A percentile compares a stretch with the other conserved stretches of the same genome.
Evolutionary conservation across 2,797 vertebrate species (phyloP).

Genomic region (Lacerta bilineata): DNA sequence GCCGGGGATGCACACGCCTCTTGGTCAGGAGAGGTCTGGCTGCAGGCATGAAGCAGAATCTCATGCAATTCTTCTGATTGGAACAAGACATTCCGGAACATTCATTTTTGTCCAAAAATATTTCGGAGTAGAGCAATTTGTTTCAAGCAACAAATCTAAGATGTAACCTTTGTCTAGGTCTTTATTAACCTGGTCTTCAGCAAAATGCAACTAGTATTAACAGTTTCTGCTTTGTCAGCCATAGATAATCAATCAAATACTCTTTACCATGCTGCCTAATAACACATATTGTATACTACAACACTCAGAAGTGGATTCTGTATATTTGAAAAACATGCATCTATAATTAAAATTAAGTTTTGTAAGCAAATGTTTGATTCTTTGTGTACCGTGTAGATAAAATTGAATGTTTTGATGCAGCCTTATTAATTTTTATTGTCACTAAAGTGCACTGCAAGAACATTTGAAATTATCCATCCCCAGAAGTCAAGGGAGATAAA

Average conservation of each 20-base stretch:
- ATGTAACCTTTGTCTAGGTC: neutral
- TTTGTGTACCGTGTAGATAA: neutral
- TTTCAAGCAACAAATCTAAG: slow-evolving; percentile 27
- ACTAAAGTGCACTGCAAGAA: neutral
- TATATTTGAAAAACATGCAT: slow-evolving; percentile 12
- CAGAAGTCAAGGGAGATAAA: neutral
- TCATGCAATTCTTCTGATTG: neutral
- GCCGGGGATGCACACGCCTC: neutral
- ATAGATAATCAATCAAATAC: neutral
- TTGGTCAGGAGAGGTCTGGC: neutral
- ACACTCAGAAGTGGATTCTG: neutral
- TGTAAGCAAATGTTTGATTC: slow-evolving; percentile 16
- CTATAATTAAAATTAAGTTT: slow-evolving; percentile 34
- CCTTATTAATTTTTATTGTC: neutral
- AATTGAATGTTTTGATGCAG: neutral
- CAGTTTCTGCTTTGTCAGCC: neutral
- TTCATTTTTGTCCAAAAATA: neutral
- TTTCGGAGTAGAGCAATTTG: slow-evolving; percentile 16
- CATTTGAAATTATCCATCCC: neutral
- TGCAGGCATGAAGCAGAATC: neutral
- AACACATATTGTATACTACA: neutral
- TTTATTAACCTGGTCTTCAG: neutral
- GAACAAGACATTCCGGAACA: slow-evolving; percentile 5
- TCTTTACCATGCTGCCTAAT: slow-evolving; percentile 30
- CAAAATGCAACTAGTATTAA: slow-evolving; percentile 22